These are phyloP conservation scores for Cirrhinus mrigala DNA, from an alignment of 2,797 vertebrate species.

Conservation along the genomic window DNA sequence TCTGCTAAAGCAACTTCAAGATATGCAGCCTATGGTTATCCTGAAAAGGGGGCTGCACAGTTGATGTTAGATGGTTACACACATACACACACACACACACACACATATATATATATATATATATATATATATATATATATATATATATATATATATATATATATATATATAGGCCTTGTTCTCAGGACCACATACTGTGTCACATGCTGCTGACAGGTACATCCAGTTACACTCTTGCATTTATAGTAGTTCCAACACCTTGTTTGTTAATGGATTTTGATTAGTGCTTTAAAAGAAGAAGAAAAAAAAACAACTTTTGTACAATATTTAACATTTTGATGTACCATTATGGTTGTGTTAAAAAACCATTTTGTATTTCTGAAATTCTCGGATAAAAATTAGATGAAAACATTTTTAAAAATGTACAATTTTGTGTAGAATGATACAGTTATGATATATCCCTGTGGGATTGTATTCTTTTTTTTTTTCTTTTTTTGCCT, in stretches of 20 bases:
- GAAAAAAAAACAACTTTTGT: constrained; percentile 51
- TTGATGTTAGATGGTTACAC: constrained; percentile 64
- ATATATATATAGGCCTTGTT: constrained; percentile 71
- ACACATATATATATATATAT: not conserved
- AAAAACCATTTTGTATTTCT: constrained; percentile 89
- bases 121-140: not conserved
- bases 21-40: constrained; percentile 94
- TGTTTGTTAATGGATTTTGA: constrained; percentile 63
- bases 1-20: constrained; percentile 95
- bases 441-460: constrained; percentile 95
- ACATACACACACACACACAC: too few relatives aligned
- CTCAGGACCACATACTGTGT: constrained; percentile 85
- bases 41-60: constrained; percentile 87
- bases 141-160: constrained; percentile 6
- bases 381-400: constrained; percentile 86
- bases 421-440: constrained; percentile 86
- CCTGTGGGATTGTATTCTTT: constrained; percentile 93
- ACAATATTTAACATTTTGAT: constrained; percentile 64
- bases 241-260: constrained; percentile 57
- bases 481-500: constrained; percentile 69
- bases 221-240: constrained; percentile 62
- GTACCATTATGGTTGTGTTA: constrained; percentile 81
- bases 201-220: constrained; percentile 84
- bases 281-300: constrained; percentile 68
- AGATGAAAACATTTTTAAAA: constrained; percentile 82